Evolutionary conservation across 2,797 vertebrate genomes (phyloP).

Genomic region (Sorex maritimensis): DNA sequence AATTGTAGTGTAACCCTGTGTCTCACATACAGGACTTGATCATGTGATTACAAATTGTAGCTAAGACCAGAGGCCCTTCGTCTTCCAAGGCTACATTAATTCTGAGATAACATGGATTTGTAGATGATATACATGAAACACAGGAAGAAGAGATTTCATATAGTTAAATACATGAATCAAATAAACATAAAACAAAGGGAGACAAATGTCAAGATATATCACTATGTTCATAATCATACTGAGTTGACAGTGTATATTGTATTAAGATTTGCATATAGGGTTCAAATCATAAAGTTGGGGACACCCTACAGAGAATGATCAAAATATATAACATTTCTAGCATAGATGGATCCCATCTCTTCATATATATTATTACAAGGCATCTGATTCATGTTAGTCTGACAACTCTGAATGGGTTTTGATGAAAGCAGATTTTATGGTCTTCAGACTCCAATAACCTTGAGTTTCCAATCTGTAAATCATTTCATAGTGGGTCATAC

Average conservation of each 20-base stretch:
- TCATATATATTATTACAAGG: rapidly evolving
- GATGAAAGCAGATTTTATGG: background rate
- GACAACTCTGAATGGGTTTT: background rate
- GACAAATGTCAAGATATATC: background rate
- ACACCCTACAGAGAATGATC: background rate
- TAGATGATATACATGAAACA: no score
- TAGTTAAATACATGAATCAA: rapidly evolving
- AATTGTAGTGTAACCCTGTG: background rate
- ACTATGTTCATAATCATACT: background rate
- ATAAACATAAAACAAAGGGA: rapidly evolving
- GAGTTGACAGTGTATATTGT: background rate
- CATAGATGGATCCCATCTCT: background rate
- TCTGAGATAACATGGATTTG: no score
- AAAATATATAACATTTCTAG: background rate
- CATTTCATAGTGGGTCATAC: rapidly evolving
- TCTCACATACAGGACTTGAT: background rate
- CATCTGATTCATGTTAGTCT: background rate
- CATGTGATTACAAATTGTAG: no score
- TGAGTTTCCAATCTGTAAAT: background rate
- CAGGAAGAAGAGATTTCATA: background rate
- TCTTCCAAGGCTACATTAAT: no score
- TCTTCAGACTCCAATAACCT: background rate
- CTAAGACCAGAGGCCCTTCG: no score
- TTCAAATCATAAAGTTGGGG: background rate
- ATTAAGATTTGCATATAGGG: background rate